Evolutionary conservation across 2,113 vertebrate species (phyloP), one percentile per base, ranked within the genome.

Genomic region (Brachypteracias leptosomus): DNA sequence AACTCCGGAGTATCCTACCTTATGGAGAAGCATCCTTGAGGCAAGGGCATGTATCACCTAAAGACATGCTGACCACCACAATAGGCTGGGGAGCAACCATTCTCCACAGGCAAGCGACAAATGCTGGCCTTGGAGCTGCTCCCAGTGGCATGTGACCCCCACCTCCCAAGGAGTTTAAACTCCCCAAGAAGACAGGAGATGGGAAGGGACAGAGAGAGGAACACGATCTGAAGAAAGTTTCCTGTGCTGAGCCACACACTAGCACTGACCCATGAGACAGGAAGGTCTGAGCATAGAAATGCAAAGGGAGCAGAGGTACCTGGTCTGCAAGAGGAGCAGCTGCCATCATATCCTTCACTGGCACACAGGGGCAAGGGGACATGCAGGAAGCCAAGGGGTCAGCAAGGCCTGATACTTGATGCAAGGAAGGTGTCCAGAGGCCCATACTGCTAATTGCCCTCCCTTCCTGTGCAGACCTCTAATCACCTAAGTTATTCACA

Each of bases 231-330:
- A 96, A 85, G 42, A 55, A 66, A n/a, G 16, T 55, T 80, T 83
- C n/a, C n/a, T n/a, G n/a, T 74, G 86, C 59, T 86, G 65, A 97
- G 59, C 49, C 83, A 80, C 59, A 58, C 21, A 9, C 33, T 71
- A 47, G 31, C 58, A 58, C 28, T 62, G 25, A 36, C 55, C 83
- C 72, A 76, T 52, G 7, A 66, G 12, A 74, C 35, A 21, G 25
- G 40, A 80, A 7, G 7, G 59, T 58, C 55, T 80, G 57, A 92
- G 65, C 8, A 88, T 35, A 76, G n/a, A 77, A 71, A 93, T 35
- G 52, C 38, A 94, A 71, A 72, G 47, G 31, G 17, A 93, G 47
- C 20, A 93, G 33, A 74, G 16, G n/a, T 52, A 78, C 13, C 47
- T 52, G 35, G 57, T 15, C n/a, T 61, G 59, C 63, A 79, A 42